Evolutionary conservation across 1,140 invertebrate genomes (phyloP).

Genomic region (Littorina saxatilis): DNA sequence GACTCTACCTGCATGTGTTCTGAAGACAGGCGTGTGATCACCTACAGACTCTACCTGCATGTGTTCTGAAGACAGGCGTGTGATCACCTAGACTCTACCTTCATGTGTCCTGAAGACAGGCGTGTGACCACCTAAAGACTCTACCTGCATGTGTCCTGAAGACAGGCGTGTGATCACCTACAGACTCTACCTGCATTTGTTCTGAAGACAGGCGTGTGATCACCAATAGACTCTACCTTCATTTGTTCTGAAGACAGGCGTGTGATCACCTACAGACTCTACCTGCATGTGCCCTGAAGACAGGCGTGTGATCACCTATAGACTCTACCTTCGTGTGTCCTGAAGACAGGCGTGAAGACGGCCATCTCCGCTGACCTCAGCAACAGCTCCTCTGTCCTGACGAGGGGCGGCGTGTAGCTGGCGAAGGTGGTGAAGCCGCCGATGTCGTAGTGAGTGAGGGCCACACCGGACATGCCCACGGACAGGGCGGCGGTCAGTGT

Average conservation of each 20-base stretch:
- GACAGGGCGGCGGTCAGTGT: conserved; percentile 70
- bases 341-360: conserved; percentile 75
- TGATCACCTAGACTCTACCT: no score
- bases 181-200: not conserved
- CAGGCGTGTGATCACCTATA: no score
- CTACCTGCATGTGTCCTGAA: not conserved
- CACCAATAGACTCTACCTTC: no score
- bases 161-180: not conserved
- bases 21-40: no score
- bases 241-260: conserved; percentile 75
- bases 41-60: no score
- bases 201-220: no score
- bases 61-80: no score
- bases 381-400: conserved; percentile 69
- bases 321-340: conserved; percentile 77
- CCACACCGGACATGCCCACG: conserved; percentile 71
- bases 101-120: no score
- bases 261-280: no score
- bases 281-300: no score
- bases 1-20: no score
- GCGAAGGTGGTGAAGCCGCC: conserved; percentile 74
- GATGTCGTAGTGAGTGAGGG: conserved; percentile 75
- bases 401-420: conserved; percentile 47
- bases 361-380: conserved; percentile 75
- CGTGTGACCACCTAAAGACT: not conserved